A percentile compares a stretch with the other conserved stretches of the same genome.
These are phyloP conservation scores for Anoura caudifer DNA, from an alignment of 2,113 vertebrate species.

Conservation along the genomic window DNA sequence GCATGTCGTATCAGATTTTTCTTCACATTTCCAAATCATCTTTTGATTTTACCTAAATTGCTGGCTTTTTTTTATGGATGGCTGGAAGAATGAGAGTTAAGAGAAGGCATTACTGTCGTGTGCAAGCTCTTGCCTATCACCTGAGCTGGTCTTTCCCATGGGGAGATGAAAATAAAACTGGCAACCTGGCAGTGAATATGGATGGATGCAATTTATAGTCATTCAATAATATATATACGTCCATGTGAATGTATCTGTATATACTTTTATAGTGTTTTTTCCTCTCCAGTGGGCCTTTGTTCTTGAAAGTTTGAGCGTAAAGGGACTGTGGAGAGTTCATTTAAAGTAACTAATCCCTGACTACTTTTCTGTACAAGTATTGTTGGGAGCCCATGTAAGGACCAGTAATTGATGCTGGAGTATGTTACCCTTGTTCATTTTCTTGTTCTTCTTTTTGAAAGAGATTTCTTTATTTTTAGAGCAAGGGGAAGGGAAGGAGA, in stretches of 20 bases:
- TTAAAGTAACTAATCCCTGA: background rate
- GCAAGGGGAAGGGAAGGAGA: no score
- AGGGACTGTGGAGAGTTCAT: background rate
- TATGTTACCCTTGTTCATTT: background rate
- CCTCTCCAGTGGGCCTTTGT: background rate
- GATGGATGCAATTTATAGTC: background rate
- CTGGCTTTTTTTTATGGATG: background rate
- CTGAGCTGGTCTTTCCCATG: background rate
- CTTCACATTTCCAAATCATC: background rate
- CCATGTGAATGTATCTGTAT: background rate
- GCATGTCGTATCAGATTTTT: background rate
- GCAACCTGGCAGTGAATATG: background rate
- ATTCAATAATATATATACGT: background rate
- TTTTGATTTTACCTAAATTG: background rate
- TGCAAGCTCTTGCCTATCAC: background rate
- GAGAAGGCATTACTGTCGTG: background rate
- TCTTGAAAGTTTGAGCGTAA: background rate
- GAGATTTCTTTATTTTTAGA: no score
- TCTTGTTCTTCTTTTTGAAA: background rate
- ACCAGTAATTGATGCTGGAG: background rate
- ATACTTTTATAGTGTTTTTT: background rate
- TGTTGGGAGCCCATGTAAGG: background rate
- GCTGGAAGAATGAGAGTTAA: background rate
- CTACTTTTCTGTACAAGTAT: background rate
- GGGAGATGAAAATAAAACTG: constrained; percentile 15